phyloP scores from a whole-genome alignment of 2,797 vertebrate species.

The Fundulus diaphanus region DNA sequence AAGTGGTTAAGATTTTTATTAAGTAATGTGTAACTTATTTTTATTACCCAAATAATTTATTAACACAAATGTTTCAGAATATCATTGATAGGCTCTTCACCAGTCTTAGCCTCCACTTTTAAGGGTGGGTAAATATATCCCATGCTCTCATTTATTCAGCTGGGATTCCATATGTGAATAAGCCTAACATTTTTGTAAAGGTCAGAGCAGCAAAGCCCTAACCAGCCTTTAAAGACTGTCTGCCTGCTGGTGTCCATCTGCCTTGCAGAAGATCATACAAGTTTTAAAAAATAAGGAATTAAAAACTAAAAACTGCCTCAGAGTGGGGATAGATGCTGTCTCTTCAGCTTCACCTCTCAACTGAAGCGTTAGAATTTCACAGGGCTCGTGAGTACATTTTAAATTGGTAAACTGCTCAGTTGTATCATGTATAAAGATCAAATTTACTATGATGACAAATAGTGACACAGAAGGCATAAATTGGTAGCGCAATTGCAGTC shows the following conservation, averaged over 20 bases:
- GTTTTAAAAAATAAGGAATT: neutral
- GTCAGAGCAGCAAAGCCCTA: slow-evolving; percentile 39
- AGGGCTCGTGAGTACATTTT: slow-evolving; percentile 1
- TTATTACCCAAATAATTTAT: neutral
- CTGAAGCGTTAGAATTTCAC: slow-evolving; percentile 18
- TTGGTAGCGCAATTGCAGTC: slow-evolving; percentile 16
- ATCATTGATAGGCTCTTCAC: neutral
- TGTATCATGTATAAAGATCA: slow-evolving; percentile 26
- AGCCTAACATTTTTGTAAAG: slow-evolving; percentile 34
- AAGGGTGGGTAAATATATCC: slow-evolving; percentile 28
- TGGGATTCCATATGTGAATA: slow-evolving; percentile 47
- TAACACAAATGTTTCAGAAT: neutral
- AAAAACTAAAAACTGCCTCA: neutral
- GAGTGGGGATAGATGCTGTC: neutral
- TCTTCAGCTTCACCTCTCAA: slow-evolving; percentile 17
- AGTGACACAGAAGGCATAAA: slow-evolving; percentile 23
- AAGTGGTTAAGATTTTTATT: neutral
- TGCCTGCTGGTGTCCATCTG: slow-evolving; percentile 35
- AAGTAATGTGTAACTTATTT: neutral
- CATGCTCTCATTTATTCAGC: slow-evolving; percentile 33
- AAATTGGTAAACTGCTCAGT: slow-evolving; percentile 14
- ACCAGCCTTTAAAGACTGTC: slow-evolving; percentile 32
- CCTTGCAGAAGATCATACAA: slow-evolving; percentile 25
- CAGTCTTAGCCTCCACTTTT: slow-evolving; percentile 16
- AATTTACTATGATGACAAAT: slow-evolving; percentile 29